Conservation (phyloP, 2,113 vertebrate species). For the Prinia subflava region DNA sequence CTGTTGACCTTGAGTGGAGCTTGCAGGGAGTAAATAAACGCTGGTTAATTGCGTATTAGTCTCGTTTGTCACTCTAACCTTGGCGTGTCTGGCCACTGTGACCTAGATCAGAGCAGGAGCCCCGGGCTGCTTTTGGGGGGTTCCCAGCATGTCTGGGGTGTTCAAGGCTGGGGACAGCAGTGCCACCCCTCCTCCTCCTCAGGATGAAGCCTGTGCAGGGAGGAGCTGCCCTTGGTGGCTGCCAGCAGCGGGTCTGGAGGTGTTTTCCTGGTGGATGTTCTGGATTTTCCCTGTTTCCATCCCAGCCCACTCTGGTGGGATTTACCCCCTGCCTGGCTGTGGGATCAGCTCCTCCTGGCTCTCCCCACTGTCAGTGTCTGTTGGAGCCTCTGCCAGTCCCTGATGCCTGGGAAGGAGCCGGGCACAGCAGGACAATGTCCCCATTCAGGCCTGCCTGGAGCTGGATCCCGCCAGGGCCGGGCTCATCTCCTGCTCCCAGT, state of each 20-base stretch:
- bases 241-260: neutral
- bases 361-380: neutral
- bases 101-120: neutral
- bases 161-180: neutral
- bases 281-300: neutral
- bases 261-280: neutral
- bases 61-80: slow-evolving; percentile 10
- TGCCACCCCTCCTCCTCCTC: neutral
- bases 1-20: slow-evolving; percentile 25
- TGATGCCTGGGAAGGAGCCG: accelerated
- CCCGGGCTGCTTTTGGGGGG: neutral
- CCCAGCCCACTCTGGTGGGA: neutral
- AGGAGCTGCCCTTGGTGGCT: neutral
- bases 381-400: neutral
- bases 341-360: neutral
- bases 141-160: accelerated
- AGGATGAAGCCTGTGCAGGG: neutral
- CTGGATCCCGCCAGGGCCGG: neutral
- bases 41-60: neutral
- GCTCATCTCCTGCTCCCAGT: neutral
- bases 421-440: slow-evolving; percentile 13
- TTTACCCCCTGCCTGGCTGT: neutral
- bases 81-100: neutral
- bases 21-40: slow-evolving; percentile 37
- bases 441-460: neutral